Evolutionary conservation across 2,113 vertebrate genomes (phyloP), one percentile per base, ranked within the genome.

Genomic region (Mastomys natalensis): DNA sequence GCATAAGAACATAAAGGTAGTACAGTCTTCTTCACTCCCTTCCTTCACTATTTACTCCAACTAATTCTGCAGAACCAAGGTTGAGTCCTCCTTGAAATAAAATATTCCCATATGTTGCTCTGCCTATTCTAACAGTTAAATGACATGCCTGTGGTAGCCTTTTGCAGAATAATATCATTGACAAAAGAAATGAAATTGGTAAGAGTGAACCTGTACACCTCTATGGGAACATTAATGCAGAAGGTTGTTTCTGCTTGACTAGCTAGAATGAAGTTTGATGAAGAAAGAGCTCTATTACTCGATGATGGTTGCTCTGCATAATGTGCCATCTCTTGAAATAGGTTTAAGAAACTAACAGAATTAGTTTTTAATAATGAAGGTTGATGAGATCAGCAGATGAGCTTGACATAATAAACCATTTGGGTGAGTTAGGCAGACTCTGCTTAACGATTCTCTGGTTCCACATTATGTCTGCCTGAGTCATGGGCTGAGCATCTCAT

Each of bases 271-370:
- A 93, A 86, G 3, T 26, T 95, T 97, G 31, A 88, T 96, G 78
- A 60, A 91, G 91, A 91, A 94, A 98, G 95, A 97, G 29, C 45
- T 94, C 85, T 85, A 97, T 98, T 97, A 98, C 87, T 97, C 9
- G 16, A 17, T 43, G 94, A 87, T 95, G 92, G 82, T 94, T 96
- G 90, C 85, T 97, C 93, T 5, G 92, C 97, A 97, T 96, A 97
- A 98, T 98, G 91, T 95, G 95, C 40, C 97, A 40, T 89, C 94
- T 96, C 95, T 97, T 97, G 90, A 98, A 98, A 98, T 95, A 90
- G 97, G 92, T 97, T 98, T 98, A 97, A 98, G 97, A 98, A 98
- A 90, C 97, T 98, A 98, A 98, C 96, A 26, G 96, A 98, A 98
- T 99, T 98, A 98, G 89, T 82, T 98, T 91, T 84, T 93, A 98